Base-by-base conservation (phyloP, 2,797 vertebrate genomes). In the Glossophaga mutica region DNA sequence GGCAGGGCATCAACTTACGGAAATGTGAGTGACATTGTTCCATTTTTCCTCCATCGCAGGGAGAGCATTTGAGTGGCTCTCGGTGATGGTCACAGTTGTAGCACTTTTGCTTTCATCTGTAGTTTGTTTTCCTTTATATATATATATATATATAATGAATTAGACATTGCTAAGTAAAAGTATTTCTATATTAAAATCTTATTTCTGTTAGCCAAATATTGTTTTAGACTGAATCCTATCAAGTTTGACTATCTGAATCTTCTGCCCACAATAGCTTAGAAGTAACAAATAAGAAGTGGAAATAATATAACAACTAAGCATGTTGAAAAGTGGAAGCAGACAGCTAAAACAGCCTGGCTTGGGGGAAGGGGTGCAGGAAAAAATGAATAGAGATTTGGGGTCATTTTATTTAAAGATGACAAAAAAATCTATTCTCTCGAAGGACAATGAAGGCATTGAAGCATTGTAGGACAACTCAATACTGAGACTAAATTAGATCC, bases 271-370 rank as follows among this genome's bases (percentile, higher is more conserved):
- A 67, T 0, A 42, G n/a, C 50, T 92, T 48, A 78, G 42, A 91
- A 91, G n/a, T 32, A 90, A 76, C 26, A 55, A 50, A 62, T 34
- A 84, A 57, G 44, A 92, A 70, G 15, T 32, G 48, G 21, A 90
- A 88, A 77, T 29, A 83, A 4, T 87, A 59, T 46, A 85, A 87
- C 24, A 92, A 92, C 81, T 71, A 68, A 82, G 6, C 16, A 48
- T 84, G 39, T 55, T 95, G 78, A 93, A 91, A 90, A 84, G 73
- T 77, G 59, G n/a, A 87, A 50, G 8, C 67, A 90, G 29, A 78
- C 5, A 93, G 32, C 39, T 73, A 46, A 74, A 74, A 32, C 12
- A 88, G 10, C 29, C n/a, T 91, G 34, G 21, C 32, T 65, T 76
- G 5, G 7, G 14, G 48, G 1, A 62, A 93, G 18, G 3, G 9